Evolutionary conservation across 1,140 invertebrate genomes (phyloP), one percentile per base, ranked within the genome.

Genomic region (Scaptodrosophila lebanonensis): DNA sequence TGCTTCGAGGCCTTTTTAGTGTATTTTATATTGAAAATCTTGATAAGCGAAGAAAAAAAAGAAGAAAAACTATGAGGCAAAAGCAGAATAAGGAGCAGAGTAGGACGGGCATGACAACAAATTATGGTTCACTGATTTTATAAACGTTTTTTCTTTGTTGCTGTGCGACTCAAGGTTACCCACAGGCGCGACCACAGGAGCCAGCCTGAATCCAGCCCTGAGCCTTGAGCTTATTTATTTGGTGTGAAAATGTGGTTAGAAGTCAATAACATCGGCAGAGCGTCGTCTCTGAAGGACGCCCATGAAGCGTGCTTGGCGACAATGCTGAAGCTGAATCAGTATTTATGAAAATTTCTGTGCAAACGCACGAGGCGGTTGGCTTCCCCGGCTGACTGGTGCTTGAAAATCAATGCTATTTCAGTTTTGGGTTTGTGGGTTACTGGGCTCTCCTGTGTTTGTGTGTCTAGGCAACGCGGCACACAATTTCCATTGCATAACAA

Each of bases 231-330:
- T 69, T 51, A 44, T 57, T 54, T 54, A 58, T 70, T 60, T 65
- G 75, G 70, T 82, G 75, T 63, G 75, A 79, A 79, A 79, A 75
- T 82, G 75, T 82, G 75, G 75, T 75, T 75, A 60, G 75, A 57
- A 75, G 75, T 82, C 75, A 75, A 79, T 82, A 75, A 82, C 75
- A 73, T 69, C 73, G 82, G 82, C 66, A 82, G 73, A 82, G 70
- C 75, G 45, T 66, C 61, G 40, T 22, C 32, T 38, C 20, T 48
- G 68, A 77, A 77, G 72, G 72, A 79, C 72, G 63, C 54, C 49
- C 32, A 42, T 35, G n/a, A n/a, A n/a, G n/a, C n/a, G n/a, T n/a
- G n/a, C n/a, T n/a, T n/a, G n/a, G n/a, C n/a, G n/a, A n/a, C n/a
- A n/a, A n/a, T n/a, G n/a, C n/a, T n/a, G n/a, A n/a, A n/a, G n/a